A percentile compares a stretch with the other conserved stretches of the same genome.
These are phyloP conservation scores for Nyctalus aviator DNA, from an alignment of 2,797 vertebrate species.

Conservation along the genomic window DNA sequence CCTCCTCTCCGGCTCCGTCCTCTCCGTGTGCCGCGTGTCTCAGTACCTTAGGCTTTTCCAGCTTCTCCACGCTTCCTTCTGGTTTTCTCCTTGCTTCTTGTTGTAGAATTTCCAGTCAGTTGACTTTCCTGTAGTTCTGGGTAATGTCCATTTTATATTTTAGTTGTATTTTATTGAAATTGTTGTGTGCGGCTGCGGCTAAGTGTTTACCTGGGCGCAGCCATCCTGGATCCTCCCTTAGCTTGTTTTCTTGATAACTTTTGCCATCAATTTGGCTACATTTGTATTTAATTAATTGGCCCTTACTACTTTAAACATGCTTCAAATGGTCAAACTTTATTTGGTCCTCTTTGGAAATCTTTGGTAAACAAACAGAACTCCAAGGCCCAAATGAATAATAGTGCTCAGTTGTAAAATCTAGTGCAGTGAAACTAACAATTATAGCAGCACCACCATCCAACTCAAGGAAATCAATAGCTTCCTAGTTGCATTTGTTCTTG, in stretches of 20 bases:
- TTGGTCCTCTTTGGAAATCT: constrained; percentile 35
- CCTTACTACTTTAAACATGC: constrained; percentile 14
- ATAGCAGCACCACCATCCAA: neutral
- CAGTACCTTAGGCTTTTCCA: too few species aligned
- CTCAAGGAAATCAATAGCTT: constrained; percentile 16
- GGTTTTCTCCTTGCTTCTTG: too few species aligned
- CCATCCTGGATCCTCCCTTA: too few species aligned
- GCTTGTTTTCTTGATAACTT: constrained; percentile 19
- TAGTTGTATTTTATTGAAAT: too few species aligned
- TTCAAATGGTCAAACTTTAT: constrained; percentile 52
- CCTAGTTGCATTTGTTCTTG: neutral
- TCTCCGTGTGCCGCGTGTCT: too few species aligned
- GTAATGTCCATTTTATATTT: too few species aligned
- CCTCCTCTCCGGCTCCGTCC: too few species aligned
- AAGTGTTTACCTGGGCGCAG: too few species aligned
- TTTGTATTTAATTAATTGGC: constrained; percentile 45
- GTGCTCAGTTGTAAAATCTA: constrained; percentile 39
- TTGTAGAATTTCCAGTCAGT: too few species aligned
- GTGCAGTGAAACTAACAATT: constrained; percentile 19
- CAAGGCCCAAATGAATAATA: constrained; percentile 48
- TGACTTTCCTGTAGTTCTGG: too few species aligned
- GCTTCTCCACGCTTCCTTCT: too few species aligned
- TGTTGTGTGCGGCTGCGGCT: too few species aligned
- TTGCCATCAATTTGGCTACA: neutral
- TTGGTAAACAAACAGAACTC: constrained; percentile 53